These are phyloP conservation scores for Lucilia sericata DNA, from an alignment of 1,140 invertebrate species.

Conservation along the genomic window DNA sequence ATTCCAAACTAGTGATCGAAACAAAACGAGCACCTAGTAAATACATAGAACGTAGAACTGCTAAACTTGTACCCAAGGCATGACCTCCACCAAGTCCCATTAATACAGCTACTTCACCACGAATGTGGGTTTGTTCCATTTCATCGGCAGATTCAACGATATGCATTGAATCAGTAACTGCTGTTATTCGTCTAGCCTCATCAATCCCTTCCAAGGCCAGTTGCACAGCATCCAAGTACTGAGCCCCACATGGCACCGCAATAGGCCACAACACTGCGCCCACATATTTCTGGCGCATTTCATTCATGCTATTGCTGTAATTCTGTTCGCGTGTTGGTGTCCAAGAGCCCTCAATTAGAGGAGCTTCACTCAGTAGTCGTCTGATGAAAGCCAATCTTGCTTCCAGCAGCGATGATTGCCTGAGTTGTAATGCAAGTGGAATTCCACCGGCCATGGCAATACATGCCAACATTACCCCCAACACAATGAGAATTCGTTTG, in stretches of 20 bases:
- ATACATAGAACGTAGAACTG: conserved; percentile 78
- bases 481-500: conserved; percentile 58
- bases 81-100: conserved; percentile 82
- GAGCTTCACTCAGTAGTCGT: conserved; percentile 71
- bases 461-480: conserved; percentile 59
- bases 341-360: conserved; percentile 71
- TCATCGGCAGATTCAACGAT: conserved; percentile 68
- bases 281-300: conserved; percentile 61
- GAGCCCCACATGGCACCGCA: conserved; percentile 73
- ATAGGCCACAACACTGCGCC: conserved; percentile 76
- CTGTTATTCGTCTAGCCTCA: conserved; percentile 71
- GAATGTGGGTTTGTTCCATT: conserved; percentile 74
- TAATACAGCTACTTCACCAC: conserved; percentile 76
- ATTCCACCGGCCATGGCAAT: conserved; percentile 68
- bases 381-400: conserved; percentile 72
- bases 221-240: conserved; percentile 76
- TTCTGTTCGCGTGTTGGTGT: conserved; percentile 55
- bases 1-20: conserved; percentile 78
- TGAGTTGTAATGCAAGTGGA: conserved; percentile 71
- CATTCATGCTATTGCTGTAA: conserved; percentile 56
- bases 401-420: conserved; percentile 72
- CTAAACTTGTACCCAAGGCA: conserved; percentile 78
- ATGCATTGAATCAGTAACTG: conserved; percentile 58
- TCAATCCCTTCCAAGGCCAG: conserved; percentile 77
- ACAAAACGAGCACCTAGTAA: conserved; percentile 79